phyloP scores from a whole-genome alignment of 2,888 invertebrate genomes.

The Archips xylosteana region DNA sequence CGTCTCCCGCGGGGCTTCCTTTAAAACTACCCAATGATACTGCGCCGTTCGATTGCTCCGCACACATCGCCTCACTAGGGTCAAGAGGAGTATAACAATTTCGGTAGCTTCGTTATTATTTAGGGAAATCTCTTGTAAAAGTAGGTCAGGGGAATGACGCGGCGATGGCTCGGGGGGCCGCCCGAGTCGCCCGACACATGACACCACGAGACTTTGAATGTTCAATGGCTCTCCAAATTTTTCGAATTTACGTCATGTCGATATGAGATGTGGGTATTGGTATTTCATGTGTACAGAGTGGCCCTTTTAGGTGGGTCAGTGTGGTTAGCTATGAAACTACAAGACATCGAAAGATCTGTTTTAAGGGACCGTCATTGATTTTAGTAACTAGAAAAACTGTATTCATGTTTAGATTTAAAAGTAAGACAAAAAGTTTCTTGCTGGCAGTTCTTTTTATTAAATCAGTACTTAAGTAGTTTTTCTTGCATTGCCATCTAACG shows the following conservation, averaged over 20 bases:
- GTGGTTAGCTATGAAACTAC: no score
- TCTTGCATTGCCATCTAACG: no score
- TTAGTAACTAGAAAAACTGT: no score
- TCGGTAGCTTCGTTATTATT: conserved; percentile 18
- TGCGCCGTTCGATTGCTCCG: conserved; percentile 43
- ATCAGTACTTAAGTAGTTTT: no score
- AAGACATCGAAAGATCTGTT: no score
- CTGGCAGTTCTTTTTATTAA: no score
- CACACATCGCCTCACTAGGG: conserved; percentile 7
- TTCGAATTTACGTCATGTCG: background rate
- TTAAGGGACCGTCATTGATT: no score
- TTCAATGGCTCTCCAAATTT: background rate
- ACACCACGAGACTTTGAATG: conserved; percentile 6
- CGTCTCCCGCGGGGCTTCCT: background rate
- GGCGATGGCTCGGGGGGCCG: background rate
- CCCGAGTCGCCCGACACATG: background rate
- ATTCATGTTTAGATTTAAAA: no score
- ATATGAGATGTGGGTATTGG: background rate
- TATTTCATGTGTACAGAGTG: background rate
- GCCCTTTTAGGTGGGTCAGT: no score
- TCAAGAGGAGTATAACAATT: conserved; percentile 1
- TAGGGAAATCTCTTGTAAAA: conserved; percentile 18
- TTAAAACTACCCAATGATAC: conserved; percentile 48
- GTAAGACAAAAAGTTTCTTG: no score
- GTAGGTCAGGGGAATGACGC: conserved; percentile 5